Base-by-base conservation (phyloP, 2,797 vertebrate species). In the Microctenopoma lineatum region DNA sequence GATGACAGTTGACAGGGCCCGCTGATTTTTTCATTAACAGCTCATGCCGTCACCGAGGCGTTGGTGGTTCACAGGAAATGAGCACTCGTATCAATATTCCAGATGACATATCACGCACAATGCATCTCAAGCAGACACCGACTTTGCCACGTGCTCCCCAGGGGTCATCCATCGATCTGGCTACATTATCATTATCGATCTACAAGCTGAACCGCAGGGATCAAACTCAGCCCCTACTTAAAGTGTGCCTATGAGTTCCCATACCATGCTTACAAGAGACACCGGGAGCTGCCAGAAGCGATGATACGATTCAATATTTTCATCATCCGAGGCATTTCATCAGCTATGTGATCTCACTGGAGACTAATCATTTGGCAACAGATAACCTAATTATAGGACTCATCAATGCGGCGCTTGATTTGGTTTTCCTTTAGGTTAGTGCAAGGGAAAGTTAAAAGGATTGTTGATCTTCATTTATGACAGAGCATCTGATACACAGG, bases 21-120 rank as follows among this genome's bases (percentile, higher is more conserved):
- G 54, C 80, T 83, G 87, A 84, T 76, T 89, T 85, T 87, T 89
- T 88, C 90, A 89, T 91, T 88, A 91, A 76, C 75, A 70, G 77
- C 83, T 89, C 73, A 44, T 34, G 60, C 64, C 53, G 59, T 82
- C 87, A 75, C 59, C 79, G 66, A 58, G 50, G 79, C 58, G 9
- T 66, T 26, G 55, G 59, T 42, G 63, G 52, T 51, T 50, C 58
- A 64, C 84, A 92, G 92, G 92, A 94, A 92, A 93, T 90, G 87
- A 91, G 84, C 57, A 34, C 74, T 80, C 73, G 55, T 85, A 84
- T 90, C 87, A 87, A 91, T 89, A 92, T 83, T 83, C 81, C 36
- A 39, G 65, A 65, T 74, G 83, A 79, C 81, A 59, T 75, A 66
- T 63, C 60, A 48, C 78, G 73, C 81, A 80, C 79, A 75, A 75